Conservation (phyloP, 1,140 invertebrate genomes). For the Leguminivora glycinivorella region DNA sequence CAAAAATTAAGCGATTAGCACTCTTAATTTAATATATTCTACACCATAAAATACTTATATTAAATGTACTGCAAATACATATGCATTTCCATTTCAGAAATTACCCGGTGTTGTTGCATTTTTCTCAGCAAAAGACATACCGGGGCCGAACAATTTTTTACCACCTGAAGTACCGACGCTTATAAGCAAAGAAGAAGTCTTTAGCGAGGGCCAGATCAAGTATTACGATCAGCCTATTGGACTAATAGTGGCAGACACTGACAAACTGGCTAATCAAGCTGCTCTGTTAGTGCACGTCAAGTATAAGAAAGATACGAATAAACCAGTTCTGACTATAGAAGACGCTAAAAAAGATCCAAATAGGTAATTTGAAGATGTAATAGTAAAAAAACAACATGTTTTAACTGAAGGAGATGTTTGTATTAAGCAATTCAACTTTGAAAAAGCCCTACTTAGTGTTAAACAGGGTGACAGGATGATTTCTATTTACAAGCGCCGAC, state of each 20-base stretch:
- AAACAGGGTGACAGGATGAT: too few species aligned
- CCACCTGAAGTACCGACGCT: slow-evolving; percentile 73
- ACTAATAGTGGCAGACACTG: slow-evolving; percentile 84
- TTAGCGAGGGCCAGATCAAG: slow-evolving; percentile 75
- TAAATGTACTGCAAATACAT: too few species aligned
- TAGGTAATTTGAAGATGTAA: not conserved
- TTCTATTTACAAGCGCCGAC: too few species aligned
- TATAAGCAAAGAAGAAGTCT: slow-evolving; percentile 80
- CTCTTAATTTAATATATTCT: too few species aligned
- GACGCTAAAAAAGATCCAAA: slow-evolving; percentile 79
- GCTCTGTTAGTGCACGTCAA: slow-evolving; percentile 84
- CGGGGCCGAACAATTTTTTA: slow-evolving; percentile 83
- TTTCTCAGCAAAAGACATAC: slow-evolving; percentile 86
- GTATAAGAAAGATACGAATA: slow-evolving; percentile 72
- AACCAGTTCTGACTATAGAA: slow-evolving; percentile 80
- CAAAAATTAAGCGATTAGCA: too few species aligned
- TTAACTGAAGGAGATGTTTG: too few species aligned
- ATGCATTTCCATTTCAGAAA: slow-evolving; percentile 73
- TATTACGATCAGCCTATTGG: slow-evolving; percentile 88
- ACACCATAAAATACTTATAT: too few species aligned
- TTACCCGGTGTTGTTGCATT: slow-evolving; percentile 86
- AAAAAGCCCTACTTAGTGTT: too few species aligned
- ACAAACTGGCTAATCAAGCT: slow-evolving; percentile 82
- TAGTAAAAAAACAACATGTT: too few species aligned
- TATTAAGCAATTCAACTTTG: too few species aligned